A percentile compares a stretch with the other conserved stretches of the same genome.
Evolutionary conservation across 2,113 vertebrate genomes (phyloP).

Genomic region (Trichechus manatus): DNA sequence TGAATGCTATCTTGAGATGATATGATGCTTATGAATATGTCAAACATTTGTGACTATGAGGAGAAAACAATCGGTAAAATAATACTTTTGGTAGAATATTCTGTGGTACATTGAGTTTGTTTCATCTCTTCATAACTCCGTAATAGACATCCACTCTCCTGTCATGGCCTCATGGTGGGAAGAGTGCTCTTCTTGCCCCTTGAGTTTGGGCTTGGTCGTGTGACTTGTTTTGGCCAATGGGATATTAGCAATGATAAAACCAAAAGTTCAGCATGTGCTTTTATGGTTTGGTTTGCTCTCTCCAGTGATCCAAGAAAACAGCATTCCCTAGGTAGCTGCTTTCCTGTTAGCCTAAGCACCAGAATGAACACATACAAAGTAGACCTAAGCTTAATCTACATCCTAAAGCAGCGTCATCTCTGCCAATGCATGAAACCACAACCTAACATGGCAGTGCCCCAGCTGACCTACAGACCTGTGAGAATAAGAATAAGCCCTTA

Average conservation of each 20-base stretch:
- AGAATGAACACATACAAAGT: constrained; percentile 18
- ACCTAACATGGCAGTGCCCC: neutral
- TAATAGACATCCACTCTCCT: neutral
- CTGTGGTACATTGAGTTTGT: neutral
- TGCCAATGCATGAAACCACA: neutral
- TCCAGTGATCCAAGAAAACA: constrained; percentile 5
- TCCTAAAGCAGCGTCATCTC: neutral
- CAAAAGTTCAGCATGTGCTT: neutral
- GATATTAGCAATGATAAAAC: neutral
- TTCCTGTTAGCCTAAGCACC: neutral
- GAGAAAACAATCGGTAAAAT: constrained; percentile 35
- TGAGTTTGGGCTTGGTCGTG: neutral
- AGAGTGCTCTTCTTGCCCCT: neutral
- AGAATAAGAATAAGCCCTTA: constrained; percentile 22
- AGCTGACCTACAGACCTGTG: neutral
- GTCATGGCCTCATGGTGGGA: neutral
- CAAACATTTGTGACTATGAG: neutral
- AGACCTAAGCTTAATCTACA: neutral
- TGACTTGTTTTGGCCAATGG: constrained; percentile 8
- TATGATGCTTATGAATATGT: constrained; percentile 24
- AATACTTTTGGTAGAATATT: constrained; percentile 4
- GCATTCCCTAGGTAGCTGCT: neutral
- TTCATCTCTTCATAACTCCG: neutral
- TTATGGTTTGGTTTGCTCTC: constrained; percentile 12
- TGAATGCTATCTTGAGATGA: constrained; percentile 11